These are phyloP conservation scores for Trogon surrucura DNA, from an alignment of 2,113 vertebrate species.

Conservation along the genomic window DNA sequence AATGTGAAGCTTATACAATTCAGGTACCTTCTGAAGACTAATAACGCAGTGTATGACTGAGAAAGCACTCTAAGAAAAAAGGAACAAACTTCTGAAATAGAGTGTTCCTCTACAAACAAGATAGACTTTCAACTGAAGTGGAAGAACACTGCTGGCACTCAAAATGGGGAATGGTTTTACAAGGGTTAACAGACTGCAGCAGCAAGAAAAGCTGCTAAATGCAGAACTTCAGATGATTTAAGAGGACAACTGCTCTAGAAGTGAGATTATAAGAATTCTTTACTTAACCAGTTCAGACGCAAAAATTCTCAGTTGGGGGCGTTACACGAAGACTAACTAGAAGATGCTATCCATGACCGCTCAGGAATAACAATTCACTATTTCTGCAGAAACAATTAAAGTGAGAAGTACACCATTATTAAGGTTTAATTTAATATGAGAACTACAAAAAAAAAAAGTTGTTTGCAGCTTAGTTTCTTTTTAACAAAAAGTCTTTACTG, in stretches of 20 bases:
- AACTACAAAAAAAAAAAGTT: neutral
- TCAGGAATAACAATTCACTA: neutral
- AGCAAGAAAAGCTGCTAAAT: neutral
- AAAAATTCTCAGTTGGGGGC: neutral
- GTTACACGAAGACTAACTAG: neutral
- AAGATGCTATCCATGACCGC: neutral
- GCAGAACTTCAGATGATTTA: neutral
- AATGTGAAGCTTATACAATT: neutral
- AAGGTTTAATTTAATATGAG: neutral
- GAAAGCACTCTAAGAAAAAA: neutral
- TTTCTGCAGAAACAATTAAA: neutral
- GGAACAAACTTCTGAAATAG: neutral
- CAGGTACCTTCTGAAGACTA: neutral
- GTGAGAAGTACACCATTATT: neutral
- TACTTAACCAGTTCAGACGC: neutral
- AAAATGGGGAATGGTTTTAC: neutral
- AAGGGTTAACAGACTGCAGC: neutral
- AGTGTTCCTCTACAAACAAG: neutral
- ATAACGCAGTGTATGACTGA: neutral
- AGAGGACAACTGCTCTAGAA: neutral
- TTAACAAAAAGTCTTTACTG: neutral
- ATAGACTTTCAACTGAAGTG: neutral
- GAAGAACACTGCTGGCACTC: neutral
- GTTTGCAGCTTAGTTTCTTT: neutral
- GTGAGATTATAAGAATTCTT: neutral